Base-by-base conservation (phyloP, 2,113 vertebrate genomes). In the Notiomystis cincta region DNA sequence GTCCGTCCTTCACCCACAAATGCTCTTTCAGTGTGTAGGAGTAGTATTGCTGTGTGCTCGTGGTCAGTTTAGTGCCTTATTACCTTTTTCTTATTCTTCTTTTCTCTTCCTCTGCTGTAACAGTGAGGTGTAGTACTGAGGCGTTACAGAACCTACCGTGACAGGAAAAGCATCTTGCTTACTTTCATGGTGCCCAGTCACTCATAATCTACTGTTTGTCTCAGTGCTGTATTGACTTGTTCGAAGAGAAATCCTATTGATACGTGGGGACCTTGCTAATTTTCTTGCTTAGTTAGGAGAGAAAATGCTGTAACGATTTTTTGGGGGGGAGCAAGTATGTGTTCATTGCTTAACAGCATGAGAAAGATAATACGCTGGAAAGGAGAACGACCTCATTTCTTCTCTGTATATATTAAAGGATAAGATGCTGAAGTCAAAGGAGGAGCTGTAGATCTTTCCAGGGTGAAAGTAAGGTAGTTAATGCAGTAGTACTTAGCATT, bases 401-500 rank as follows among this genome's bases (percentile, higher is more conserved):
- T 70, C 19, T 91, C 78, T 75, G 54, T 77, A n/a, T 91, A 13
- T 93, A 54, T 95, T 79, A 82, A 90, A 95, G 33, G 60, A 65
- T 70, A 44, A 95, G 65, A 62, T 82, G 66, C 50, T 81, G 48
- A 85, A 93, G 62, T 89, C 45, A 45, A 83, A 86, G 89, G 22
- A 37, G 56, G 50, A 93, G 33, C 69, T 22, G 42, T 86, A 90
- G n/a, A 47, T 95, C 69, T 89, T 87, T 53, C 42, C 53, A 69
- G 3, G 5, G 65, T 50, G 70, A 82, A 91, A 91, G 72, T 1
- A 2, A 85, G 56, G 31, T 82, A 58, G 66, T 90, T 91, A 93
- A 95, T 94, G 95, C 93, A 96, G 91, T 67, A 87, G 53, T 93
- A 69, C 69, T 96, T 87, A 87, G 65, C 56, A 92, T 97, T 95